Percentiles rank a stretch among this genome's conserved stretches.
These are phyloP conservation scores for Pseudomyrmex cubaensis DNA, from an alignment of 1,140 invertebrate genomes.

Conservation along the genomic window DNA sequence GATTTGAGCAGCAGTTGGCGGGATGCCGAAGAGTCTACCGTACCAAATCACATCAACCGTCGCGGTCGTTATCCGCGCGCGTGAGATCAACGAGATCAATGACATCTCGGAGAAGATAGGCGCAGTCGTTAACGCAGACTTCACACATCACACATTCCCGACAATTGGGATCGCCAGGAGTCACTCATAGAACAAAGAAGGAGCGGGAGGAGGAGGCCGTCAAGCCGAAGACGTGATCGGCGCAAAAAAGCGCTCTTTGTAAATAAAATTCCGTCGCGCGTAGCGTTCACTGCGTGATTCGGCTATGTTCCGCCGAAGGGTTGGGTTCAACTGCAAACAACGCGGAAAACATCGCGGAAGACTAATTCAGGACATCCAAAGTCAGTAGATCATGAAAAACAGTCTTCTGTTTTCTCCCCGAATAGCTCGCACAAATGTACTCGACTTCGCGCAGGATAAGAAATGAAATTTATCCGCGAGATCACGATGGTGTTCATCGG, in stretches of 20 bases:
- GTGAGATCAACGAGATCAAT: slow-evolving; percentile 50
- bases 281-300: slow-evolving; percentile 57
- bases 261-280: slow-evolving; percentile 71
- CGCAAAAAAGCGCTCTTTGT: slow-evolving; percentile 75
- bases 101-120: slow-evolving; percentile 36
- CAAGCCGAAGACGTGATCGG: slow-evolving; percentile 77
- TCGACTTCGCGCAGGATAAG: not conserved
- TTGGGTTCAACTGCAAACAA: not conserved
- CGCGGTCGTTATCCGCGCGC: slow-evolving; percentile 57
- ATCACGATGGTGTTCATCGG: not conserved
- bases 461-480: not conserved
- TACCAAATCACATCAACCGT: slow-evolving; percentile 65
- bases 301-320: slow-evolving; percentile 18
- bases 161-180: not conserved
- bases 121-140: slow-evolving; percentile 44
- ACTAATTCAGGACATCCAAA: not conserved
- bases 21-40: slow-evolving; percentile 57
- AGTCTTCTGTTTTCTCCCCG: too few species aligned
- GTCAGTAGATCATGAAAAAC: too few species aligned
- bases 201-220: slow-evolving; percentile 61
- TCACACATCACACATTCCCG: slow-evolving; percentile 18
- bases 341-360: not conserved
- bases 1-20: slow-evolving; percentile 22
- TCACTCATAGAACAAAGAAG: slow-evolving; percentile 62
- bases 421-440: too few species aligned